Base-by-base conservation (phyloP, 1,140 invertebrate genomes). In the Tyrophagus putrescentiae region DNA sequence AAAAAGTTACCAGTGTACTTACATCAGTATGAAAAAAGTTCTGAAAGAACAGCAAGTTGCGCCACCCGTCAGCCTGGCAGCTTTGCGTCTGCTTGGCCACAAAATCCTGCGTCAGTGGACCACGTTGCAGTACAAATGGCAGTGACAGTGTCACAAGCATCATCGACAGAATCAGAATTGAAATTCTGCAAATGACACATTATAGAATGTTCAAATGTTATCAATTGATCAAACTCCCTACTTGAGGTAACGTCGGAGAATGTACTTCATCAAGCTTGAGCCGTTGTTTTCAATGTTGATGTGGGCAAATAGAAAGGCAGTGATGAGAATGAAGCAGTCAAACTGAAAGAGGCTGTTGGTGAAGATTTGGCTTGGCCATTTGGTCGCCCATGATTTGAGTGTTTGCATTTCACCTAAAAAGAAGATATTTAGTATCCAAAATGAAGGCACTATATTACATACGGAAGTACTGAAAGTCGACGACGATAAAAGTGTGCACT, bases 401-500 rank as follows among this genome's bases (percentile, higher is more conserved):
- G 21, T 18, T 31, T 62, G 27, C 39, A 63, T 53, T 29, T 62
- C 60, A 42, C 60, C 53, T 61, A n/a, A 21, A 6, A 54, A 54
- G 27, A 41, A 50, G 16, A 48, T 27, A 27, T 48, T 27, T 48
- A 27, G 18, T 39, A 13, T n/a, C n/a, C n/a, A 39, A 39, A 48
- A 7, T 21, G 27, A 7, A 21, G n/a, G 9, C 7, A 27, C 27
- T 5, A 21, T 6, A 23, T 7, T 61, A 61, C 48, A 56, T 33
- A 57, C 62, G 62, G 27, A 64, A 62, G 45, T 42, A 64, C 54
- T 64, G 63, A 32, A 57, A 64, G 21, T 64, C 62, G 29, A 64
- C 36, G 18, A 59, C 39, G 13, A 60, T 52, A 4, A 29, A 27
- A 11, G 54, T 63, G 18, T 64, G 63, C 16, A 64, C 63, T 16